Percentiles rank a stretch among this genome's conserved stretches.
Evolutionary conservation across 1,140 invertebrate species (phyloP).

Genomic region (Vollenhovia emeryi): DNA sequence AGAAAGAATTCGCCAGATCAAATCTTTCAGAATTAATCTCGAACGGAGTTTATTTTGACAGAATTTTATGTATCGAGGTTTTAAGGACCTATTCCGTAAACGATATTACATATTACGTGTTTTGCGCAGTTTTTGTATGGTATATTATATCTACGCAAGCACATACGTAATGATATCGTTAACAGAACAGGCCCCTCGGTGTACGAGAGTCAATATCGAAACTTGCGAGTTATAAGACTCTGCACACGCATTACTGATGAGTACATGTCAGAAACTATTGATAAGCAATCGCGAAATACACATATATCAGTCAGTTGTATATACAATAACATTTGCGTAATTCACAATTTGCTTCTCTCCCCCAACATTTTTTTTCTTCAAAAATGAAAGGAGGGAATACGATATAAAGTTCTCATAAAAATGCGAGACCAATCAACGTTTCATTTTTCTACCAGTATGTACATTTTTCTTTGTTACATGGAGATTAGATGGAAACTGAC

Average conservation of each 20-base stretch:
- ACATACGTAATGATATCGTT: too few species aligned
- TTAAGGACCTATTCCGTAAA: too few species aligned
- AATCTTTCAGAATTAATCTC: background rate
- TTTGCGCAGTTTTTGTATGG: too few species aligned
- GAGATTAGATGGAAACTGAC: conserved; percentile 63
- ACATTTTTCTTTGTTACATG: conserved; percentile 51
- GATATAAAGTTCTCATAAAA: conserved; percentile 15
- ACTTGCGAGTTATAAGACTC: background rate
- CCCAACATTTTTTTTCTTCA: background rate
- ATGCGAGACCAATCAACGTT: conserved; percentile 43
- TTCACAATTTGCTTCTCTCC: background rate
- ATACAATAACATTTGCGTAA: background rate
- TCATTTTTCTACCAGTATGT: conserved; percentile 56
- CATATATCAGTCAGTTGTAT: background rate
- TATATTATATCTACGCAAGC: too few species aligned
- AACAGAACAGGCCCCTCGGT: too few species aligned
- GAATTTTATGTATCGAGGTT: background rate
- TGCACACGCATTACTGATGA: background rate
- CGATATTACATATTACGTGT: too few species aligned
- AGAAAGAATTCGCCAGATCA: background rate
- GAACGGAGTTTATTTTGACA: background rate
- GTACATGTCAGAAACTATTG: background rate
- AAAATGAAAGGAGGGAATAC: background rate
- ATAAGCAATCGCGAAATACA: conserved; percentile 9
- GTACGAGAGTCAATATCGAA: background rate